Percentiles rank a stretch among this genome's conserved stretches.
These are phyloP conservation scores for Cheilinus undulatus DNA, from an alignment of 2,113 vertebrate genomes.

Conservation along the genomic window DNA sequence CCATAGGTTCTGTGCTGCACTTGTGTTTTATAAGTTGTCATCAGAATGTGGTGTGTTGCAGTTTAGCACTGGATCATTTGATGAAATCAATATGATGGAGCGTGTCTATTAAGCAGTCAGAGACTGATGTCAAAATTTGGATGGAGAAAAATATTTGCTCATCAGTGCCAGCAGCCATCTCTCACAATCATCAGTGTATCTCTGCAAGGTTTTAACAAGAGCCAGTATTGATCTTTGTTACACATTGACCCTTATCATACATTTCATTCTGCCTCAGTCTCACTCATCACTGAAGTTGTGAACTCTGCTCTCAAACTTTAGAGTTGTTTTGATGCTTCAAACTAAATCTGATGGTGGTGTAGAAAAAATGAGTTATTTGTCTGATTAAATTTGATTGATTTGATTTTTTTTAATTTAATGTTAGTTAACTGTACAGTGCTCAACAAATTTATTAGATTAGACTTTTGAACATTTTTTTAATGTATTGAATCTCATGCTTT, in stretches of 20 bases:
- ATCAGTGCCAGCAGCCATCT: background rate
- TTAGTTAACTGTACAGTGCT: no score
- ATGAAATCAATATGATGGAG: background rate
- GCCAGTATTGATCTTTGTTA: background rate
- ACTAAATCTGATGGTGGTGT: background rate
- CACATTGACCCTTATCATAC: background rate
- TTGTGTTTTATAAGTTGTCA: slow-evolving; percentile 16
- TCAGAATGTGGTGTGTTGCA: slow-evolving; percentile 15
- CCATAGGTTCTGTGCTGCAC: slow-evolving; percentile 7
- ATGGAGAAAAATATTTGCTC: slow-evolving; percentile 10
- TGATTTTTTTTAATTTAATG: no score
- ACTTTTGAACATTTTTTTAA: no score
- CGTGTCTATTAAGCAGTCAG: background rate
- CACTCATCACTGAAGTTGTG: background rate
- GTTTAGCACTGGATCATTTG: slow-evolving; percentile 24
- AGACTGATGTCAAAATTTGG: slow-evolving; percentile 5
- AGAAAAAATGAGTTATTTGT: no score
- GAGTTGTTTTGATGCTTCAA: background rate
- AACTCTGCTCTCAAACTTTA: background rate
- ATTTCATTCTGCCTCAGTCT: background rate
- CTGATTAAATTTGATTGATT: no score
- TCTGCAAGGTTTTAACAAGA: background rate
- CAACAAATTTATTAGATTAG: no score
- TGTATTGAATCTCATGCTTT: no score
- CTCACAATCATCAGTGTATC: background rate